Base-by-base conservation (phyloP, 2,888 invertebrate genomes). In the Brachypalpus laphriformis region DNA sequence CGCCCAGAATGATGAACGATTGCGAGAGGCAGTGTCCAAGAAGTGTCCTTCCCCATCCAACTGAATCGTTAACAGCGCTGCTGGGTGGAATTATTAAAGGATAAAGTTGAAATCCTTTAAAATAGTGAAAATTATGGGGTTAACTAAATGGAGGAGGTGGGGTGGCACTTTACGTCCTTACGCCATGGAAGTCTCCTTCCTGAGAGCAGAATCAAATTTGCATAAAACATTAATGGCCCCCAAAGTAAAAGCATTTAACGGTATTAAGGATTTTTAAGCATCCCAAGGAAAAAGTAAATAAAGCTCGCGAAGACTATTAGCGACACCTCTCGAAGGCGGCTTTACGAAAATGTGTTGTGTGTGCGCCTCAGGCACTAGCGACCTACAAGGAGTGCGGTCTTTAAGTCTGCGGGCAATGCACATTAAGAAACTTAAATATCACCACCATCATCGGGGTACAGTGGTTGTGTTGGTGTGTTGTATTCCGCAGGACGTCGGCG, bases 201-300 rank as follows among this genome's bases (percentile, higher is more conserved):
- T 14, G 22, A 28, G 22, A 45, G 75, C 57, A n/a, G 54, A 81
- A 75, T 85, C 70, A 85, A 85, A 85, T 85, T 85, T 85, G 85
- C 85, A 85, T 85, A 85, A 85, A 85, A 85, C 85, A 85, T 85
- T 85, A 85, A 85, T 85, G 85, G 81, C 75, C 71, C n/a, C 40
- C 75, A 68, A 85, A 85, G 85, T 85, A 81, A 85, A 85, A 81
- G 85, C 81, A 76, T 85, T 76, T 81, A 81, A 85, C 81, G 85
- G 80, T 80, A 85, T 85, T 85, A 85, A 75, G 85, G 65, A 81
- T 75, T 85, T 81, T 85, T 81, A 70, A 75, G 40, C 57, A 70
- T 74, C 57, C 74, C 34, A 8, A 70, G 59, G 59, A 65, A 81
- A 85, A 81, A 81, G 75, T 81, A 85, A 85, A 85, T 81, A 85